Conservation (phyloP, 2,888 invertebrate species). For the Polyommatus icarus region DNA sequence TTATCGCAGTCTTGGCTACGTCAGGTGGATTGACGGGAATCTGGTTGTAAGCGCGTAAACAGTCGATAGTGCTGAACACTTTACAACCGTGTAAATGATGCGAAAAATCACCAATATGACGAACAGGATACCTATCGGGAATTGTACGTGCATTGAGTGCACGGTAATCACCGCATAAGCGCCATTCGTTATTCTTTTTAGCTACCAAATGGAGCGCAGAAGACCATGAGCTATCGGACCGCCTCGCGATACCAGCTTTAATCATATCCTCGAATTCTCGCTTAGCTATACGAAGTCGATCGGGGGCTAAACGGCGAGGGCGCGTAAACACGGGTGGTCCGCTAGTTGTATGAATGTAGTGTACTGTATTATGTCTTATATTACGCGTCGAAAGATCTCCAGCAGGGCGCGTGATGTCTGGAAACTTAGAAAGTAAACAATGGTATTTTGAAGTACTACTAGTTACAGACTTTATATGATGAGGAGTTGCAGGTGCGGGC, state of each 20-base stretch:
- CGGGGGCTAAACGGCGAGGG: slow-evolving; percentile 43
- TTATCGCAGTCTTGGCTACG: slow-evolving; percentile 50
- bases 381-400: slow-evolving; percentile 23
- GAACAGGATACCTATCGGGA: slow-evolving; percentile 37
- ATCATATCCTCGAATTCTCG: slow-evolving; percentile 43
- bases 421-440: slow-evolving; percentile 19
- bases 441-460: slow-evolving; percentile 24
- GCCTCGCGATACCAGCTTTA: slow-evolving; percentile 39
- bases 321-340: slow-evolving; percentile 41
- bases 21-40: slow-evolving; percentile 50
- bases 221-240: slow-evolving; percentile 39
- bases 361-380: slow-evolving; percentile 36
- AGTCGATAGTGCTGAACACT: slow-evolving; percentile 36
- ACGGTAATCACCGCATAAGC: slow-evolving; percentile 41
- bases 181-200: slow-evolving; percentile 44
- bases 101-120: slow-evolving; percentile 39
- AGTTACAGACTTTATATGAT: slow-evolving; percentile 29
- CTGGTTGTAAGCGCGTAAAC: slow-evolving; percentile 8
- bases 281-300: slow-evolving; percentile 40
- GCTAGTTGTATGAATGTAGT: slow-evolving; percentile 37
- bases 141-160: slow-evolving; percentile 38
- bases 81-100: slow-evolving; percentile 36
- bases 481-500: slow-evolving; percentile 7
- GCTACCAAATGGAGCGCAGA: slow-evolving; percentile 45
- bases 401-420: slow-evolving; percentile 30